Evolutionary conservation across 2,113 vertebrate genomes (phyloP).

Genomic region (Spizaetus ornatus): DNA sequence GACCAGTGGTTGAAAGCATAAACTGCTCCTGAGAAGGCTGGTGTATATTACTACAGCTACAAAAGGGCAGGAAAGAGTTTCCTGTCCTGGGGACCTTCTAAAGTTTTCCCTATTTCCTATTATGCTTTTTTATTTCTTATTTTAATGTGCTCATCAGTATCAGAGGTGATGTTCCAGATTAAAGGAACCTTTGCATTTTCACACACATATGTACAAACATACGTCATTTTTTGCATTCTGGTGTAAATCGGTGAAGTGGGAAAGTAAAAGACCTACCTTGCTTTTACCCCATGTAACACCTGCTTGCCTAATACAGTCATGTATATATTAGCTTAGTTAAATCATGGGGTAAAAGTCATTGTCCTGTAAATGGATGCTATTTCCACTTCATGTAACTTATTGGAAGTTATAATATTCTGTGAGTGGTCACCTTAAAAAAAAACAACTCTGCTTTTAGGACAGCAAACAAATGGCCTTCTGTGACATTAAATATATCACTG

Average conservation of each 20-base stretch:
- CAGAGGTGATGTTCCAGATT: not conserved
- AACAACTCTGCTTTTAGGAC: not conserved
- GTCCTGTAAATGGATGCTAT: not conserved
- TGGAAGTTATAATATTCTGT: not conserved
- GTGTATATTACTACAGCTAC: not conserved
- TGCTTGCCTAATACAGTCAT: not conserved
- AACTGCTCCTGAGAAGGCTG: not conserved
- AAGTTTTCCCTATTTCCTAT: not conserved
- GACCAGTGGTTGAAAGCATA: not conserved
- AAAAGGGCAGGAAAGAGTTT: not conserved
- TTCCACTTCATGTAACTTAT: not conserved
- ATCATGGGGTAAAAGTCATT: not conserved
- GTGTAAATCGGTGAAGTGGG: not conserved
- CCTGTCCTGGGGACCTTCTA: not conserved
- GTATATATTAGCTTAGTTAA: not conserved
- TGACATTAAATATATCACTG: not conserved
- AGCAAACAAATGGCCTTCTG: not conserved
- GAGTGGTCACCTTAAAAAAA: not conserved
- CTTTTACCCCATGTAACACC: not conserved
- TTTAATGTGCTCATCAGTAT: not conserved
- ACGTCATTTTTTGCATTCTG: not conserved
- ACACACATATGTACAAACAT: not conserved
- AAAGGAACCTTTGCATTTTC: not conserved
- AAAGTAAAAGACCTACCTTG: not conserved
- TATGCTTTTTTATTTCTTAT: not conserved